Evolutionary conservation across 2,888 invertebrate species (phyloP), one percentile per base, ranked within the genome.

Genomic region (Leptopilina myrica): DNA sequence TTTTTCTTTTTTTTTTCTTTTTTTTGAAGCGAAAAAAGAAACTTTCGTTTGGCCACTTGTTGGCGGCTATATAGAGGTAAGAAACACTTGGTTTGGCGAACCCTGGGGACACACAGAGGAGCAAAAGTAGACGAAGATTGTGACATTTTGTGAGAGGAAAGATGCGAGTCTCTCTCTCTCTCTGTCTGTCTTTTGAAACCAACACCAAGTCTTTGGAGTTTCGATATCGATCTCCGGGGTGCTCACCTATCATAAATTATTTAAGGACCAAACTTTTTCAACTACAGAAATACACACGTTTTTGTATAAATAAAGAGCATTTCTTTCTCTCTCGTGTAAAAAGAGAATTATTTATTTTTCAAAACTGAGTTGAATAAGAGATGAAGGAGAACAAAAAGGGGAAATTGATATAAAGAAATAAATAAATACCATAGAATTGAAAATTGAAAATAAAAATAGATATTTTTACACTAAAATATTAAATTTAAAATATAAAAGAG

Each of bases 11-110:
- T 33, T 33, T 33, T 33, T 33, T 33, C 3, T 33, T 33, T 33
- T 5, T 33, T 33, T 33, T 33, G 81, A 78, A 84, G 81, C 82
- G 88, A 33, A 6, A 8, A 6, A 8, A 86, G 87, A 89, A 88
- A 89, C 87, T 87, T 80, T 82, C 85, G 82, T 87, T 87, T 86
- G 87, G 84, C 83, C 84, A 86, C 84, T 83, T 83, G 73, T 56
- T 56, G 33, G 33, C 33, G 33, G 33, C 33, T 33, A 33, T 33
- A 33, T 33, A 33, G 33, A 33, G 33, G 33, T 33, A 33, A 20
- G 4, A 33, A 33, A 33, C 33, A 33, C 33, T 43, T 43, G 43
- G 43, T 43, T 49, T 49, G 73, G 33, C 78, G 84, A 69, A 81
- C 78, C 64, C 80, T 79, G 81, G 67, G 78, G 78, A 79, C 82